Evolutionary conservation across 2,113 vertebrate species (phyloP), one percentile per base, ranked within the genome.

Genomic region (Willisornis vidua): DNA sequence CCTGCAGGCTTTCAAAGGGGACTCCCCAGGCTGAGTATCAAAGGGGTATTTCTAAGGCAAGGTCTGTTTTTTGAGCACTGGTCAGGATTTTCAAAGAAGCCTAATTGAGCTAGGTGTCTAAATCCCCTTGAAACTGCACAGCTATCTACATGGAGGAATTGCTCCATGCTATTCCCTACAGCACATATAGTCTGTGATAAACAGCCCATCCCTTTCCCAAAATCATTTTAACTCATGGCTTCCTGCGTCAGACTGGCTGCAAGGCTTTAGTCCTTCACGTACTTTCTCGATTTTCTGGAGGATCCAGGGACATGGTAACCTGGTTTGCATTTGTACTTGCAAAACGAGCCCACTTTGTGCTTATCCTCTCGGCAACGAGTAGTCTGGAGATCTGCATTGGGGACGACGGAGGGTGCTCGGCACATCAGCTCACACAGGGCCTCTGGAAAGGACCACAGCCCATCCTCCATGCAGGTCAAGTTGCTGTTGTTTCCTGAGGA

Each of bases 381-480:
- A 1, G 99, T 99, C 95, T 99, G 99, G 54, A 99, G 98, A 74
- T 98, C 97, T 1, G 99, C 99, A 0, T 99, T 98, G 72, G 98
- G 98, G 18, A 99, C 98, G 0, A 98, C 45, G 31, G 99, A 98
- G 10, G 99, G 99, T 17, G 99, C 98, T 1, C 98, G 98, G 91
- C 99, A 99, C 97, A 99, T 98, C 54, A 99, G 98, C 97, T 99
- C 99, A 70, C 99, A 99, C 37, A 99, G 97, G 37, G 99, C 99
- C 80, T 99, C 99, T 0, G 99, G 99, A 87, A 99, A 99, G n/a
- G 99, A 99, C 99, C 99, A 99, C 68, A 99, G 97, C 7, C 99
- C 99, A 0, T 99, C 99, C 73, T 99, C 99, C 94, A 99, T 97
- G 83, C 99, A 99, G 46, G 98, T 99, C 74, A 99, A 97, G 46